Evolutionary conservation across 2,888 invertebrate genomes (phyloP).

Genomic region (Drosophila paucipuncta): DNA sequence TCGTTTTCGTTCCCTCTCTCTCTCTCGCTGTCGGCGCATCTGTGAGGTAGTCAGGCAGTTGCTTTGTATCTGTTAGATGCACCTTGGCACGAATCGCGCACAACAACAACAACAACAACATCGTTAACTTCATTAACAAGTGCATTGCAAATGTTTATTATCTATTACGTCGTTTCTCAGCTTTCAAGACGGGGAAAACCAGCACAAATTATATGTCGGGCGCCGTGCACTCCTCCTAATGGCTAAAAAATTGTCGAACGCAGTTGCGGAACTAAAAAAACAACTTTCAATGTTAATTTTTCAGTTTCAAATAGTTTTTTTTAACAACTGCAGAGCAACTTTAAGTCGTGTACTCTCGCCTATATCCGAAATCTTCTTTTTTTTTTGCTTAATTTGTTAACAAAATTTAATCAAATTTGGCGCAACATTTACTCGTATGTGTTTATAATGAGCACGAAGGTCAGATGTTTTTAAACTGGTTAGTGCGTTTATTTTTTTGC

Average conservation of each 20-base stretch:
- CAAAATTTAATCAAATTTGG: conserved; percentile 39
- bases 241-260: not conserved
- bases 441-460: conserved; percentile 71
- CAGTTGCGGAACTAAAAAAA: not conserved
- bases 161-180: conserved; percentile 52
- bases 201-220: conserved; percentile 2
- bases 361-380: not conserved
- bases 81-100: conserved; percentile 72
- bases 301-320: not conserved
- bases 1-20: conserved; percentile 29
- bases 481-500: conserved; percentile 7
- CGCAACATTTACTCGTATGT: conserved; percentile 23
- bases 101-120: conserved; percentile 18
- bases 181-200: conserved; percentile 15
- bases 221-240: not conserved
- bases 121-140: conserved; percentile 75
- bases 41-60: conserved; percentile 24
- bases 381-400: not conserved
- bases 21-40: conserved; percentile 9
- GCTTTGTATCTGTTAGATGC: conserved; percentile 60
- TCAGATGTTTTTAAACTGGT: conserved; percentile 54
- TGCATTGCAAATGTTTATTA: conserved; percentile 63
- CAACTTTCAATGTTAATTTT: not conserved
- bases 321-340: not conserved
- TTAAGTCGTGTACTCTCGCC: not conserved